phyloP scores from a whole-genome alignment of 2,113 vertebrate species.

The Mixornis gularis region DNA sequence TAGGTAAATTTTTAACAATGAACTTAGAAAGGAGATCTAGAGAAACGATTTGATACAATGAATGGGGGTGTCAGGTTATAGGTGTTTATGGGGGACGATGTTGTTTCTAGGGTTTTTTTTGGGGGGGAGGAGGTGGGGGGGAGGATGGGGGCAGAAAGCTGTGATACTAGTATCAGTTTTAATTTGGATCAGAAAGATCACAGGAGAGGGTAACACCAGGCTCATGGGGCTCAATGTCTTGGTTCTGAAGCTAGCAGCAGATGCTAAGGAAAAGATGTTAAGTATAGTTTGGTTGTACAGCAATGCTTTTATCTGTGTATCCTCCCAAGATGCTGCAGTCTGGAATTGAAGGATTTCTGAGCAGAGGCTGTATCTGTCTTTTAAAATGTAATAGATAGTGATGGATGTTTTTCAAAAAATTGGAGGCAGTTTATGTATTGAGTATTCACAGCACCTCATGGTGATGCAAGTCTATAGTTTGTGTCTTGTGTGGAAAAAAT shows the following conservation, averaged over 20 bases:
- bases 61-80: neutral
- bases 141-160: no score
- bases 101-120: fast-evolving
- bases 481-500: neutral
- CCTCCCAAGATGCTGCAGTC: neutral
- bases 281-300: neutral
- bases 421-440: neutral
- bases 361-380: neutral
- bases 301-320: neutral
- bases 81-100: neutral
- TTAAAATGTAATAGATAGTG: neutral
- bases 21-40: neutral
- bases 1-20: neutral
- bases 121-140: fast-evolving
- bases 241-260: neutral
- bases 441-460: neutral
- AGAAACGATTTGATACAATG: fast-evolving
- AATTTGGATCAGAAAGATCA: neutral
- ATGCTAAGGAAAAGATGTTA: neutral
- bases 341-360: neutral
- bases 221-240: neutral
- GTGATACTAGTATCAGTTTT: neutral
- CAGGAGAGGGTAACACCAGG: neutral
- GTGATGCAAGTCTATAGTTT: neutral
- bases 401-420: neutral